Evolutionary conservation across 2,888 invertebrate genomes (phyloP).

Genomic region (Buathra laborator): DNA sequence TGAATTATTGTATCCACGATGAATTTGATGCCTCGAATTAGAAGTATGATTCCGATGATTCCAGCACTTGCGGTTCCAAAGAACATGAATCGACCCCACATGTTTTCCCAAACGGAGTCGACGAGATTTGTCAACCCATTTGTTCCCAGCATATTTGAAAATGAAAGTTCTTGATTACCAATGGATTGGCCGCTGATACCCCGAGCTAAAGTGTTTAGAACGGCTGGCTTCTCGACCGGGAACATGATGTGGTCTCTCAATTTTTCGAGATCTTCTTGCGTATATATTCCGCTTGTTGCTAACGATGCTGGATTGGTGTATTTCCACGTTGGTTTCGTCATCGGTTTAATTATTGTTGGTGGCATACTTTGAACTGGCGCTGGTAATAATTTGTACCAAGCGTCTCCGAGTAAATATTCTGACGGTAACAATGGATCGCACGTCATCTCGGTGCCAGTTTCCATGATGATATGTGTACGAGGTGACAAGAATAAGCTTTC

Average conservation of each 20-base stretch:
- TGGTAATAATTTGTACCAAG: slow-evolving; percentile 69
- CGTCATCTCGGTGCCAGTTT: slow-evolving; percentile 21
- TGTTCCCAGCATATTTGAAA: slow-evolving; percentile 42
- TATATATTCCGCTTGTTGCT: slow-evolving; percentile 67
- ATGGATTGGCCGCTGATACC: slow-evolving; percentile 21
- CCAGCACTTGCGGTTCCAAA: slow-evolving; percentile 64
- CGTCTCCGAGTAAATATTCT: slow-evolving; percentile 53
- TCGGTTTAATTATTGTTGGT: slow-evolving; percentile 54
- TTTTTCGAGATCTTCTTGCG: slow-evolving; percentile 51
- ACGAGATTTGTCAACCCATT: slow-evolving; percentile 44
- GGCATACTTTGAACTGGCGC: slow-evolving; percentile 32
- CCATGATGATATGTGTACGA: slow-evolving; percentile 43
- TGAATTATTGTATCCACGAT: slow-evolving; percentile 53
- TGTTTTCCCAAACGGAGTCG: slow-evolving; percentile 47
- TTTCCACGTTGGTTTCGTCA: slow-evolving; percentile 64
- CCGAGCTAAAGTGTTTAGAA: slow-evolving; percentile 59
- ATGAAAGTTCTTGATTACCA: neutral
- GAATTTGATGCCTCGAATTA: slow-evolving; percentile 36
- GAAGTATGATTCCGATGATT: slow-evolving; percentile 43
- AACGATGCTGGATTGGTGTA: slow-evolving; percentile 59
- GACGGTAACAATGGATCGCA: slow-evolving; percentile 27
- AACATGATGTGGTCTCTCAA: slow-evolving; percentile 64
- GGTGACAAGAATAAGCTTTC: too few species aligned
- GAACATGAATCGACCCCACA: slow-evolving; percentile 43
- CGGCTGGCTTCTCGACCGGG: slow-evolving; percentile 51